These are phyloP conservation scores for Collichthys lucidus DNA, from an alignment of 2,113 vertebrate genomes.

Conservation along the genomic window DNA sequence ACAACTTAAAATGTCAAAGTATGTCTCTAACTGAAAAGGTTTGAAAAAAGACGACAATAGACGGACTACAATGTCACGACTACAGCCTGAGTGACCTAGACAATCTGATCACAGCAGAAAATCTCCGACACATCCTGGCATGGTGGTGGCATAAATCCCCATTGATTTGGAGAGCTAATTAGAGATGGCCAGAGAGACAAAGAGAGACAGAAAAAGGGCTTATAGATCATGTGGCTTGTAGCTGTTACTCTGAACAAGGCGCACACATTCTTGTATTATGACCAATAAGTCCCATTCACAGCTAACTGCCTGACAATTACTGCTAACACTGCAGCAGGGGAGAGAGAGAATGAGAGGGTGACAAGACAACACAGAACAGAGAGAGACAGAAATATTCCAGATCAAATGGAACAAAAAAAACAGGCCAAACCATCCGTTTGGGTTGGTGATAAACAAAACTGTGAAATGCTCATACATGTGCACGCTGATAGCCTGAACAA, in stretches of 20 bases:
- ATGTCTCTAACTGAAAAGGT: too few relatives aligned
- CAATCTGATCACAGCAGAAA: conserved; percentile 35
- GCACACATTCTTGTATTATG: conserved; percentile 36
- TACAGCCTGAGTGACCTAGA: neutral
- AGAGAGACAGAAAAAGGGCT: conserved; percentile 47
- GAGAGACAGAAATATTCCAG: conserved; percentile 1
- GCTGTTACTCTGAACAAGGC: conserved; percentile 62
- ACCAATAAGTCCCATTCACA: conserved; percentile 58
- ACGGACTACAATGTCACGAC: neutral
- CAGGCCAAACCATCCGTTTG: neutral
- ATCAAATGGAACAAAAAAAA: conserved; percentile 27
- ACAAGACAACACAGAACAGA: neutral
- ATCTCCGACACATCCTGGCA: conserved; percentile 34
- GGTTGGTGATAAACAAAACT: conserved; percentile 4
- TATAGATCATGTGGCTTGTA: conserved; percentile 66
- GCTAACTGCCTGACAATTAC: conserved; percentile 57
- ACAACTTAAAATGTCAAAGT: neutral
- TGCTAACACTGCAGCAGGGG: conserved; percentile 12
- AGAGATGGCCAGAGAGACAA: conserved; percentile 62
- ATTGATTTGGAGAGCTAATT: conserved; percentile 72
- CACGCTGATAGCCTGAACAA: neutral
- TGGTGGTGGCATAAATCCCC: conserved; percentile 39
- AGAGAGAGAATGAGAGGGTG: neutral
- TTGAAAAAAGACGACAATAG: conserved; percentile 7
- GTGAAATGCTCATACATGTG: neutral